A percentile compares a stretch with the other conserved stretches of the same genome.
Conservation (phyloP, 2,113 vertebrate genomes). For the Xiphorhynchus elegans region DNA sequence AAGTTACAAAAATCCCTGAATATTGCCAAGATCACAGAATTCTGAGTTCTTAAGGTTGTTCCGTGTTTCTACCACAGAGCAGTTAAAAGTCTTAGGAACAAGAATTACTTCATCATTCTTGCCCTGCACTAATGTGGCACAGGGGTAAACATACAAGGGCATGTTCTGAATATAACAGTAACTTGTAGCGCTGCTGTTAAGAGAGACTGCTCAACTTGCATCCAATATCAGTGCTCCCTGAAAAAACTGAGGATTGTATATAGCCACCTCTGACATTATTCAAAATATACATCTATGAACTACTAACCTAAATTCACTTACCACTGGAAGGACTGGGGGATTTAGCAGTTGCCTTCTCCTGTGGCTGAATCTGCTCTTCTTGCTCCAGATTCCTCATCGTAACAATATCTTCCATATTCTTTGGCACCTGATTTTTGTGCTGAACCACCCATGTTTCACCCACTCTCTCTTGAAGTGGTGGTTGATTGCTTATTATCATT, state of each 20-base stretch:
- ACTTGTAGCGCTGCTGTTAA: not conserved
- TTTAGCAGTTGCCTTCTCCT: constrained; percentile 33
- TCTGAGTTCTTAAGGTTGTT: not conserved
- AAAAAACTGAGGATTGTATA: not conserved
- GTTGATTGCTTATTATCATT: not conserved
- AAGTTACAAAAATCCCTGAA: not conserved
- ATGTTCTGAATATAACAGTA: rapidly evolving
- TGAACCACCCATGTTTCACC: not conserved
- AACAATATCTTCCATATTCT: not conserved
- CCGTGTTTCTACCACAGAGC: not conserved
- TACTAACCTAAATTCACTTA: constrained; percentile 66
- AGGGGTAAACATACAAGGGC: not conserved
- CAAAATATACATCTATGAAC: not conserved
- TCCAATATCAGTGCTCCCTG: not conserved
- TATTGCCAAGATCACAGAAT: not conserved
- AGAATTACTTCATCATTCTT: not conserved
- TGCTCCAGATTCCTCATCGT: not conserved
- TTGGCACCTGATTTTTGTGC: not conserved
- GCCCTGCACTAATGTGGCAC: not conserved
- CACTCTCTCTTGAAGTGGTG: not conserved
- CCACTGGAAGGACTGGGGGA: constrained; percentile 84
- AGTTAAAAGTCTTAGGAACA: not conserved
- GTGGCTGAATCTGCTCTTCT: not conserved
- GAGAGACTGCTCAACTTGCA: not conserved
- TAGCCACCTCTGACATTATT: not conserved